Conservation (phyloP, 2,113 vertebrate genomes). For the Silurus asotus region DNA sequence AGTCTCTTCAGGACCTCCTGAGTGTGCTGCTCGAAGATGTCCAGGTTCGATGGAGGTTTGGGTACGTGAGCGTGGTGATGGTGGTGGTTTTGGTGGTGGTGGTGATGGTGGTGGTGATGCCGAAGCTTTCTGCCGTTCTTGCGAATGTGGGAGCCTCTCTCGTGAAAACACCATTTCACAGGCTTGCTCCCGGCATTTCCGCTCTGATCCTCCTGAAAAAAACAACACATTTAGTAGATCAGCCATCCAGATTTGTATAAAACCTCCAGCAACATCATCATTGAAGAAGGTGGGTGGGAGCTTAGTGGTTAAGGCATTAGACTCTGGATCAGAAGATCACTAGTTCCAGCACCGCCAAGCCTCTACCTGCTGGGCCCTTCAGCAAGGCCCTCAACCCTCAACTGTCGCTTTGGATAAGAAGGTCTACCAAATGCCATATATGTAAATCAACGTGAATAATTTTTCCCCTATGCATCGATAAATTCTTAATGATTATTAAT, state of each 20-base stretch:
- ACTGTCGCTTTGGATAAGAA: too few species aligned
- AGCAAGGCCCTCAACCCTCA: too few species aligned
- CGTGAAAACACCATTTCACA: slow-evolving; percentile 84
- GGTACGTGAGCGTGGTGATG: slow-evolving; percentile 73
- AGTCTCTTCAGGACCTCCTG: slow-evolving; percentile 90
- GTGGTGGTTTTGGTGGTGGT: slow-evolving; percentile 79
- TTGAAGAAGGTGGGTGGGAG: too few species aligned
- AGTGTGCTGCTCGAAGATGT: slow-evolving; percentile 94
- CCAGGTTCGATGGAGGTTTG: slow-evolving; percentile 87
- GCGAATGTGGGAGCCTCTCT: slow-evolving; percentile 80
- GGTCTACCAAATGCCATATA: too few species aligned
- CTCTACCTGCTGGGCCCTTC: too few species aligned
- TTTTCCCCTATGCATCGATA: too few species aligned
- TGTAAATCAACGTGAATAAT: too few species aligned
- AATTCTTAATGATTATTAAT: too few species aligned
- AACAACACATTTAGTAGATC: neutral
- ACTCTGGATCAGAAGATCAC: too few species aligned
- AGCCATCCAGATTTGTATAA: neutral
- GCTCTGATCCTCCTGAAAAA: slow-evolving; percentile 83
- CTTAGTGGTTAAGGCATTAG: too few species aligned
- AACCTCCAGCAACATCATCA: neutral
- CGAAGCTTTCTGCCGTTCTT: slow-evolving; percentile 83
- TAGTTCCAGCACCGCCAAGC: too few species aligned
- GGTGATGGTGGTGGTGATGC: slow-evolving; percentile 76
- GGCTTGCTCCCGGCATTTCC: slow-evolving; percentile 76